Evolutionary conservation across 1,140 invertebrate species (phyloP).

Genomic region (Cecropterus lyciades): DNA sequence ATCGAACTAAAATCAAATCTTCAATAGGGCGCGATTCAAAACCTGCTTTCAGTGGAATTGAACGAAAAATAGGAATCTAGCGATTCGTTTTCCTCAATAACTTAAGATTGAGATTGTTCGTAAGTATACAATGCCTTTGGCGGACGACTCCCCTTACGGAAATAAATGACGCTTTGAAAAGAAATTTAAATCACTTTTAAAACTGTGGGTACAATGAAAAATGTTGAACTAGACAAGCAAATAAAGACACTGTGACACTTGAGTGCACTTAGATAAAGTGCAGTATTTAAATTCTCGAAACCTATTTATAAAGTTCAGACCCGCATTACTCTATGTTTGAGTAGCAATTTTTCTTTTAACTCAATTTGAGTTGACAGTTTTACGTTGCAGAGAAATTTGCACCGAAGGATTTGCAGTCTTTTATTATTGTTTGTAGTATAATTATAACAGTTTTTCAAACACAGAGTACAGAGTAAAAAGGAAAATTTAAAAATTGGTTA

Average conservation of each 20-base stretch:
- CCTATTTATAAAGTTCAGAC: slow-evolving; percentile 12
- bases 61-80: slow-evolving; percentile 15
- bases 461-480: no score
- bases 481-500: no score
- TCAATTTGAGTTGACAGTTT: no score
- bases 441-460: no score
- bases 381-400: no score
- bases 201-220: slow-evolving; percentile 16
- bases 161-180: slow-evolving; percentile 9
- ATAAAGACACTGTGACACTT: slow-evolving; percentile 12
- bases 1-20: no score
- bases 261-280: slow-evolving; percentile 23
- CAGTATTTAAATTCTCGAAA: slow-evolving; percentile 16
- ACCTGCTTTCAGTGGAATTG: neutral
- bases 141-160: slow-evolving; percentile 13
- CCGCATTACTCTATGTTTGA: neutral
- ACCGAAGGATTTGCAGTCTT: no score
- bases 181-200: slow-evolving; percentile 28
- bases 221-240: slow-evolving; percentile 13
- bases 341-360: neutral
- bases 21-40: neutral
- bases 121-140: slow-evolving; percentile 9
- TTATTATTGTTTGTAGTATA: no score
- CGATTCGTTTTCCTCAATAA: slow-evolving; percentile 18
- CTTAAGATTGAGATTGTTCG: slow-evolving; percentile 16